Evolutionary conservation across 2,113 vertebrate species (phyloP), one percentile per base, ranked within the genome.

Genomic region (Lepus europaeus): DNA sequence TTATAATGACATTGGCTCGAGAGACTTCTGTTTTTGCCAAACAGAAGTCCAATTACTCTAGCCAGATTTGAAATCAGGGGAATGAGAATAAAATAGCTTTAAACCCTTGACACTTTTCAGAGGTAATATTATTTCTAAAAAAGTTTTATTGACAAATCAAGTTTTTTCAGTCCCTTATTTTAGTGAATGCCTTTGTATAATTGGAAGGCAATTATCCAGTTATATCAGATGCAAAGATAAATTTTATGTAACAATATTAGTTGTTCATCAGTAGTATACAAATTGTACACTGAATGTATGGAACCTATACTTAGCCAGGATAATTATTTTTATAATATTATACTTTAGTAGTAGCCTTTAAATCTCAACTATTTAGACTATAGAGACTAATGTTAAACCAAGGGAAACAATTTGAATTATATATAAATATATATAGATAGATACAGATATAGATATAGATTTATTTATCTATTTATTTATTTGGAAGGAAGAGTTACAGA

Each of bases 61-160:
- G 81, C 84, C 87, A 97, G 72, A 94, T 91, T 87, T 61, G 23
- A 89, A 95, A 94, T 90, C 88, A 96, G 73, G 64, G 64, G 39
- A 61, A 95, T 83, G 25, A 97, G 79, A 31, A 96, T n/a, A 93
- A 95, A 97, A 96, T 29, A 93, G 61, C 61, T 93, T 87, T 78
- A 96, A 97, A 63, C 5, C 8, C 27, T 96, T 90, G 69, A 97
- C 51, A 78, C 39, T 70, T 76, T 90, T 81, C 56, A 95, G 63
- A 87, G 39, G 4, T 92, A 78, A 72, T 53, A 73, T 51, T 89
- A 70, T 91, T 89, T 91, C 72, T 93, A 69, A 74, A 90, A 72
- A 91, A 29, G 31, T 11, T 29, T 45, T 77, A 90, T 81, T 91
- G 72, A 14, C 39, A 97, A 91, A 81, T 93, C 31, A 63, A 91